Conservation (phyloP, 2,888 invertebrate genomes). For the Tanaodytes sp. region DNA sequence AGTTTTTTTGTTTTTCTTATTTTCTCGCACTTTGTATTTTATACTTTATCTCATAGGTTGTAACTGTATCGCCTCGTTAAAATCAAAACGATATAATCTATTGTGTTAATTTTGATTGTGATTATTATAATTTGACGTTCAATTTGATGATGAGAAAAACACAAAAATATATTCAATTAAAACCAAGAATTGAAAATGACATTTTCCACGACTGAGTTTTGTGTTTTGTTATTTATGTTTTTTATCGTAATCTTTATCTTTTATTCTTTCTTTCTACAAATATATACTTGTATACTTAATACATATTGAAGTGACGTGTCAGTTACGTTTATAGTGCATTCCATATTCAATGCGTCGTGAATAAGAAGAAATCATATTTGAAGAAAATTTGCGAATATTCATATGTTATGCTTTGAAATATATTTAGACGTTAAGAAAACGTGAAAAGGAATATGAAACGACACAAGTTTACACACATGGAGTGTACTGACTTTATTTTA, state of each 20-base stretch:
- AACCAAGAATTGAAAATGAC: slow-evolving; percentile 5
- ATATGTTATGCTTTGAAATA: slow-evolving; percentile 24
- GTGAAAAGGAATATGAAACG: slow-evolving; percentile 56
- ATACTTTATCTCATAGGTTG: slow-evolving; percentile 44
- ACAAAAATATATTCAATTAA: slow-evolving; percentile 11
- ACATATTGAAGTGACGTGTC: slow-evolving; percentile 41
- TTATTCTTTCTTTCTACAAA: too few species aligned
- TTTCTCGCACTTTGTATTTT: slow-evolving; percentile 28
- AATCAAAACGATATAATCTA: slow-evolving; percentile 46
- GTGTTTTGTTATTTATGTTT: slow-evolving; percentile 27
- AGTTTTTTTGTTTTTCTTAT: too few species aligned
- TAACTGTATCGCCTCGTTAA: slow-evolving; percentile 33
- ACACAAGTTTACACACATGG: slow-evolving; percentile 24
- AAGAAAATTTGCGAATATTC: slow-evolving; percentile 42
- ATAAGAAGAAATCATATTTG: slow-evolving; percentile 36
- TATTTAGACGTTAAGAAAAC: slow-evolving; percentile 41
- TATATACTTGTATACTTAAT: slow-evolving; percentile 48
- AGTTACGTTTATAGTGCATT: slow-evolving; percentile 50
- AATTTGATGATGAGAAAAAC: slow-evolving; percentile 24
- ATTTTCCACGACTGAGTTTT: slow-evolving; percentile 37
- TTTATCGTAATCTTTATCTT: slow-evolving; percentile 26
- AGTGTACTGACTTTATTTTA: slow-evolving; percentile 29
- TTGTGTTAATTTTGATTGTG: slow-evolving; percentile 37
- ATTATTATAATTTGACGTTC: slow-evolving; percentile 34
- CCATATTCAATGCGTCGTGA: slow-evolving; percentile 38